Base-by-base conservation (phyloP, 2,797 vertebrate species). In the Dipus sagitta region DNA sequence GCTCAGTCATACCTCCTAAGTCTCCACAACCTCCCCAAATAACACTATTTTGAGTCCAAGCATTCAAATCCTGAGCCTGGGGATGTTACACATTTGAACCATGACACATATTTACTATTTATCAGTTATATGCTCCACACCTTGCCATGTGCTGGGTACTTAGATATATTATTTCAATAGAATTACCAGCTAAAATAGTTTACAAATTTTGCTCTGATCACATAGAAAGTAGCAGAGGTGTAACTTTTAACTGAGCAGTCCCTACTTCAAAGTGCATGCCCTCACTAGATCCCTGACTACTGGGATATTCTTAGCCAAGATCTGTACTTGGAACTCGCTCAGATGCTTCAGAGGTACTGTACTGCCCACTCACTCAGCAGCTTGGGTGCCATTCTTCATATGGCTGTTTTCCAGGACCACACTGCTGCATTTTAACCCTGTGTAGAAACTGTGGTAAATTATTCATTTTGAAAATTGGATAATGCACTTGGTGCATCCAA, bases 401-500 rank as follows among this genome's bases (percentile, higher is more conserved):
- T 23, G 17, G n/a, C 32, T 42, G 0, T 67, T 54, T 26, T 34
- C 94, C 71, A 67, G 60, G 17, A 28, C 30, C 17, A 8, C 9
- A 10, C 54, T 8, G 68, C 34, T 10, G 18, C 4, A 10, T 58
- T 30, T 76, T 77, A 77, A 88, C 6, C 23, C 89, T 3, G 3
- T 26, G 65, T 54, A 74, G 84, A 97, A 92, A 65, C 20, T 90
- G 42, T 65, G 60, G 92, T 95, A 95, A 97, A 96, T 96, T 91
- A 96, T 62, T 96, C 95, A 94, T 90, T 97, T 94, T 94, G 79
- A 96, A 97, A 97, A 95, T 92, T 85, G 77, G 80, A 94, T 96
- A 95, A 96, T 80, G 75, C 24, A 24, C 72, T 87, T 75, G 94
- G 82, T 65, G 62, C 52, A 67, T 28, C 85, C 65, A 70, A 47